These are phyloP conservation scores for Emmelina monodactyla DNA, from an alignment of 2,888 invertebrate genomes.

Conservation along the genomic window DNA sequence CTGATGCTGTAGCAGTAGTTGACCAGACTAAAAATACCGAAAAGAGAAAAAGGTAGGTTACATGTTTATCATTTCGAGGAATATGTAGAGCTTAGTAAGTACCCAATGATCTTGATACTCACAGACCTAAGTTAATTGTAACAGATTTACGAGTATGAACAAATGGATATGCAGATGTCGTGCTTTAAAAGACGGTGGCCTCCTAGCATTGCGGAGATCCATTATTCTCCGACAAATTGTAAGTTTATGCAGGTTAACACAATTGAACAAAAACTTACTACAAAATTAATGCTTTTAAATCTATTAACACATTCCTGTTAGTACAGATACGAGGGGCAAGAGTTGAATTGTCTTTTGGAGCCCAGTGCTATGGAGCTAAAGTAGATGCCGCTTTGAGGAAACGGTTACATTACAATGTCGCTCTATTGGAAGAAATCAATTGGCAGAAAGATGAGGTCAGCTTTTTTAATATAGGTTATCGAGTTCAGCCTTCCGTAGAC, in stretches of 20 bases:
- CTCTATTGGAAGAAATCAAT: slow-evolving; percentile 76
- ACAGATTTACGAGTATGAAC: too few species aligned
- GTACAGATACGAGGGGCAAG: slow-evolving; percentile 68
- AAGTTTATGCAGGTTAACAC: too few species aligned
- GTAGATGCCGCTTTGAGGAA: slow-evolving; percentile 79
- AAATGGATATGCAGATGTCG: slow-evolving; percentile 42
- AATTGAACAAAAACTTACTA: too few species aligned
- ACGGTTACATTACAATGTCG: slow-evolving; percentile 77
- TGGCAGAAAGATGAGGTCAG: slow-evolving; percentile 83
- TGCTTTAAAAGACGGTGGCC: slow-evolving; percentile 35
- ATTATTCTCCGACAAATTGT: slow-evolving; percentile 42
- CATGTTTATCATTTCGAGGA: not conserved
- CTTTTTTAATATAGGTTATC: too few species aligned
- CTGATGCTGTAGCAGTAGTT: slow-evolving; percentile 14
- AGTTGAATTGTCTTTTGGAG: slow-evolving; percentile 73
- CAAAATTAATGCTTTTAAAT: too few species aligned
- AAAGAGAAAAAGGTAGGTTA: slow-evolving; percentile 28
- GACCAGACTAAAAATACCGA: slow-evolving; percentile 18
- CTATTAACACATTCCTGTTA: not conserved
- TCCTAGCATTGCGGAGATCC: slow-evolving; percentile 34
- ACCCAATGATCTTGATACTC: too few species aligned
- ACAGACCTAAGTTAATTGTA: too few species aligned
- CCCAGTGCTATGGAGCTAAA: slow-evolving; percentile 73
- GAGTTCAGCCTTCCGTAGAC: too few species aligned
- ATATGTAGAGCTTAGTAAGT: not conserved